Base-by-base conservation (phyloP, 2,113 vertebrate species). In the Verasper variegatus region DNA sequence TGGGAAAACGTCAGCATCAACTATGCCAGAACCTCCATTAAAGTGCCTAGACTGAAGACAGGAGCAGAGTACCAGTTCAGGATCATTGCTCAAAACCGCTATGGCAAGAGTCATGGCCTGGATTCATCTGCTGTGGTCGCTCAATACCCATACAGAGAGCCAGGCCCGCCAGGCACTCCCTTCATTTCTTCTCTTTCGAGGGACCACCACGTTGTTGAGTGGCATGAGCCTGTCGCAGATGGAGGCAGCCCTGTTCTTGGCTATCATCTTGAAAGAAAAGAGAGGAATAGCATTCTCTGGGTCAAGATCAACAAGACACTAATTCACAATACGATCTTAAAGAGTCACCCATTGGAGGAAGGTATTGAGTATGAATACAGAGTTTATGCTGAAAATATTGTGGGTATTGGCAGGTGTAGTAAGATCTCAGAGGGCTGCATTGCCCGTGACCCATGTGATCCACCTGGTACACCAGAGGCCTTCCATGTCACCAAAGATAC, bases 231-330 rank as follows among this genome's bases (percentile, higher is more conserved):
- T 76, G 92, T 99, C 84, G 92, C 93, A 87, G 97, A 99, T 86
- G 98, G 98, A 85, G 98, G 98, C 78, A 98, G 96, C 81, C 88
- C 76, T 80, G 85, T 99, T 86, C 88, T 99, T 86, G 98, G 98
- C 74, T 99, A 99, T 73, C 98, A 99, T 89, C 95, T 99, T 80
- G 98, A 99, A 86, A 96, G 94, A 74, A 99, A 99, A 86, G 98
- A 99, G 90, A 97, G 96, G 89, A 99, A 99, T 73, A 99, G 98
- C 73, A 99, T 99, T 87, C 92, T 99, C 5, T 99, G 98, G 98
- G 90, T 96, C 82, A 98, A 97, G 91, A 94, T 98, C 60, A 99
- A 97, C 91, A 99, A 98, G 91, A 96, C 94, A 51, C 93, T 99
- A 78, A 97, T 99, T 90, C 96, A 96, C 40, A 97, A 97, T 42